A percentile compares a stretch with the other conserved stretches of the same genome.
Conservation (phyloP, 92 coral and sea anemone genomes). For the Montipora capitata region DNA sequence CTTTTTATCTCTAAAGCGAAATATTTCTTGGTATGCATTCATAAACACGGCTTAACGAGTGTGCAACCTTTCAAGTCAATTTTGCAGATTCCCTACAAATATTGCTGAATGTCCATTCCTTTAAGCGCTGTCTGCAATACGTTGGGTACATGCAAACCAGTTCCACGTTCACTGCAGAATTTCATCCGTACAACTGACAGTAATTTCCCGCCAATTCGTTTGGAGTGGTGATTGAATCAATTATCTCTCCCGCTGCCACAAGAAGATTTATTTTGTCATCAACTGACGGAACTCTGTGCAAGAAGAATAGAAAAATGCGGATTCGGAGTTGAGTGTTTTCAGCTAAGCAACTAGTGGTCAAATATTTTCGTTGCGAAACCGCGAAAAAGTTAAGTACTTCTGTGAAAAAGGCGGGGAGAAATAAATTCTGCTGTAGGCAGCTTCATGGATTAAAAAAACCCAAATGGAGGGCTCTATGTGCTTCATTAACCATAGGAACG, state of each 20-base stretch:
- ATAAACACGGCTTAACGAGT: too few relatives aligned
- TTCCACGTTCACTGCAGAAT: neutral
- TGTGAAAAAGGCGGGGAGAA: neutral
- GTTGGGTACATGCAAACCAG: neutral
- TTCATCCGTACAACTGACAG: neutral
- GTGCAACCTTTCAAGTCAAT: too few relatives aligned
- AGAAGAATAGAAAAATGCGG: neutral
- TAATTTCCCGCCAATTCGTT: neutral
- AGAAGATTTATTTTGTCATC: slow-evolving; percentile 63
- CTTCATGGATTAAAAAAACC: too few relatives aligned
- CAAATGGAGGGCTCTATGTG: neutral
- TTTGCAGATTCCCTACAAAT: neutral
- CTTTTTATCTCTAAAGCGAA: too few relatives aligned
- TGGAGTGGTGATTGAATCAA: slow-evolving; percentile 8
- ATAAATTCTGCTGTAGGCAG: too few relatives aligned
- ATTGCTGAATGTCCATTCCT: neutral
- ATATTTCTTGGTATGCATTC: neutral
- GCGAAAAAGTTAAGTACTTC: too few relatives aligned
- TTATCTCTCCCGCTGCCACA: neutral
- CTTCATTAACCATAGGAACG: too few relatives aligned
- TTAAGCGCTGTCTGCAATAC: neutral
- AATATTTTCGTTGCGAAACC: too few relatives aligned
- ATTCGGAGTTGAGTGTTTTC: neutral
- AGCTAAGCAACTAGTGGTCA: too few relatives aligned
- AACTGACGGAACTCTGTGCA: slow-evolving; percentile 67